Evolutionary conservation across 2,113 vertebrate species (phyloP), one percentile per base, ranked within the genome.

Genomic region (Poeciliopsis turrubarensis): DNA sequence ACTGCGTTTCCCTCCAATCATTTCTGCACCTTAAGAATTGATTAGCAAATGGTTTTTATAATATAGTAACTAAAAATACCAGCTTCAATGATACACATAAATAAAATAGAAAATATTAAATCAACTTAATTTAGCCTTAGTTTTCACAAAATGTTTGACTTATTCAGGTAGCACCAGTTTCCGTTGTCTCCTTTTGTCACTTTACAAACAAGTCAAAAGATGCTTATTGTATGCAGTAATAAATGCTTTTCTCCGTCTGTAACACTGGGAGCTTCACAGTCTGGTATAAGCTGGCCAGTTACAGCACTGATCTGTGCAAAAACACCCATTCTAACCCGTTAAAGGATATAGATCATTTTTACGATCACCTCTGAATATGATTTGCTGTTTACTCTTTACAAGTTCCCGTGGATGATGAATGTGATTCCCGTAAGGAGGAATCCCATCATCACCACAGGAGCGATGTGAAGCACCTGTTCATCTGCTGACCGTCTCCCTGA

Each of bases 391-490:
- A 66, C 77, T 80, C 70, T 72, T 7, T 11, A 31, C 70, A 62
- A 73, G 69, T 79, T 72, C 73, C 76, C 73, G 29, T 54, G 44
- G 70, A 74, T 32, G 30, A 79, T 77, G 37, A 65, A 69, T 19
- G 61, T 15, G 41, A 15, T 73, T n/a, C 57, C 15, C 15, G 17
- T 62, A 61, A 10, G 39, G 80, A 82, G 78, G 83, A 81, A 83
- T 84, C 76, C 83, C 89, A 34, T 34, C 77, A 15, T 65, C 89
- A 27, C 91, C 73, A 17, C 85, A 76, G 83, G 88, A 87, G 73
- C 29, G 34, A 77, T 76, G 62, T 73, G 74, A 65, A 88, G 87
- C 92, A 94, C 92, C 91, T 92, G 91, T 89, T 92, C 86, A 63
- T 74, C 75, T 54, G 65, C 78, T n/a, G 71, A 76, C 77, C 62